Evolutionary conservation across 2,797 vertebrate genomes (phyloP), one percentile per base, ranked within the genome.

Genomic region (Cygnus olor): DNA sequence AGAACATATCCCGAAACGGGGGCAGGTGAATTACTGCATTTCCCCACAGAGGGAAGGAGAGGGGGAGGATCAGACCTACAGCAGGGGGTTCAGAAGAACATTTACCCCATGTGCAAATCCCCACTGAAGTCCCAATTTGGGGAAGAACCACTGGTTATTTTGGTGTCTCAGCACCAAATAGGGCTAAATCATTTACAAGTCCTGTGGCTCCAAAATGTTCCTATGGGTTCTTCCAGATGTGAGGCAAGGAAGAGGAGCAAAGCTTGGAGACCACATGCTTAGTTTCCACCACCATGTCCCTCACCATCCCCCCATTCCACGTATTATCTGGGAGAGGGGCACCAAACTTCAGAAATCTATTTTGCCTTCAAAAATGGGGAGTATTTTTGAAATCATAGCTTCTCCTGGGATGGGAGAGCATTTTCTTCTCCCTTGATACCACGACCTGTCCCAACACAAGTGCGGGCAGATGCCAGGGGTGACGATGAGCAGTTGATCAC

Each of bases 1-100:
- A 93, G 80, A 92, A 93, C 60, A 86, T 18, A 84, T 63, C 85
- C 78, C 91, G 88, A 79, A 73, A 77, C 1, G 4, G 28, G 36
- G 71, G 19, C 47, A 25, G 70, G 53, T 86, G 94, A 93, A 88
- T 94, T 70, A 90, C 21, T 86, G 80, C 60, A 9, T 73, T 70
- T 82, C 84, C 25, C 73, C 0, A 7, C 66, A 91, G 83, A 66
- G 63, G 58, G 73, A 72, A 91, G 65, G 45, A 88, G 32, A 2
- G 22, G 30, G 16, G 22, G 8, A 85, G 9, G 63, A 71, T 28
- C 66, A 89, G 42, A 83, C n/a, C 74, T 54, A 2, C 56, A 64
- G 27, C 1, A 44, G 21, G 40, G 42, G 47, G 28, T 71, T 77
- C 53, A 60, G 57, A 91, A 89, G 47, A 56, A 6, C 76, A 88